These are phyloP conservation scores for Himalopsyche tibetana DNA, from an alignment of 2,888 invertebrate genomes.

Conservation along the genomic window DNA sequence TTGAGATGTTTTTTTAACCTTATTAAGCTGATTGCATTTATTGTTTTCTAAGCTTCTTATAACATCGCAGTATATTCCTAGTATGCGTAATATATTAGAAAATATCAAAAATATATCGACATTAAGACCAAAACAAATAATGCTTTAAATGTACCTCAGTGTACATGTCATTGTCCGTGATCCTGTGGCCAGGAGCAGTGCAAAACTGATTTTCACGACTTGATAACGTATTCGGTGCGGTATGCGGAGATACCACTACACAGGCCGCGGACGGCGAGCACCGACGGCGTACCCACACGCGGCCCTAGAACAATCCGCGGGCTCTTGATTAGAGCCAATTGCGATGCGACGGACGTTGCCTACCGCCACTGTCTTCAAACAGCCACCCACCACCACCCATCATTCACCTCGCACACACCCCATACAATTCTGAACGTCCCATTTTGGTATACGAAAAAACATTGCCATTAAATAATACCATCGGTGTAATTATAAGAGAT, in stretches of 20 bases:
- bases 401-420: slow-evolving; percentile 27
- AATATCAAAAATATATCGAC: not conserved
- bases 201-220: slow-evolving; percentile 22
- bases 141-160: not conserved
- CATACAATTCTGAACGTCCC: no score
- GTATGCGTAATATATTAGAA: no score
- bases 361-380: slow-evolving; percentile 62
- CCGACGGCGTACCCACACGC: not conserved
- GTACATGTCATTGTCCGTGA: slow-evolving; percentile 14
- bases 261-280: not conserved
- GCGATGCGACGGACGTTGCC: slow-evolving; percentile 64
- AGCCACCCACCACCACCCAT: slow-evolving; percentile 56
- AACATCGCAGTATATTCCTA: no score
- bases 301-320: slow-evolving; percentile 52
- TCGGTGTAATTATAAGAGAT: no score
- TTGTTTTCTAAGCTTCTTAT: no score
- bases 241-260: not conserved
- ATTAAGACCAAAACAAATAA: not conserved
- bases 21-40: no score
- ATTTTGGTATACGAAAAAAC: no score
- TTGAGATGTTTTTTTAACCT: no score
- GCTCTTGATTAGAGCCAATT: slow-evolving; percentile 66
- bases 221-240: slow-evolving; percentile 26
- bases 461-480: no score
- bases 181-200: not conserved